Evolutionary conservation across 2,888 invertebrate species (phyloP), one percentile per base, ranked within the genome.

Genomic region (Pachycephus smyrnensis): DNA sequence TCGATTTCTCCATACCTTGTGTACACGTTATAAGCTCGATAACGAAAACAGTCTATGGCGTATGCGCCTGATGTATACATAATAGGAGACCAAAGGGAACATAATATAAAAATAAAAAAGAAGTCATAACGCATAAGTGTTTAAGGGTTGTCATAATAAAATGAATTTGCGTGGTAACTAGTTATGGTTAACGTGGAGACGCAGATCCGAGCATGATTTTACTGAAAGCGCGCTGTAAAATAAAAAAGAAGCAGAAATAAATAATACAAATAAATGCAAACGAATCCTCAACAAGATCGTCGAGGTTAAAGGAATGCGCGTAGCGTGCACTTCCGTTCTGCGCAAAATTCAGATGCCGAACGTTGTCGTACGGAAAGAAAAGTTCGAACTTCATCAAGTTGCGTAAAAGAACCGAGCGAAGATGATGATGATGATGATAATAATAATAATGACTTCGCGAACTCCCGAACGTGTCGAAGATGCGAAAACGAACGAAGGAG

Each of bases 171-270:
- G 55, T 55, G 23, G 23, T 55, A 55, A 55, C 55, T 55, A 55
- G 23, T 55, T 55, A 23, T 55, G 23, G 55, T 55, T 55, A 55
- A 55, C 55, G 15, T 55, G 15, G 23, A 55, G 23, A 6, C 75
- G 69, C 73, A 23, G 36, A 71, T 73, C 33, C 36, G 15, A 32
- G n/a, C 32, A n/a, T 33, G 71, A 55, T 15, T 9, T 81, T 80
- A 85, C 82, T 77, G 82, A 80, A 81, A 80, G 75, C 78, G 80
- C 78, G 85, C 87, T 87, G 87, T 79, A 87, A 87, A 84, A 76
- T 81, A 76, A 85, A 82, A 84, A 81, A 80, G 23, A 55, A 23
- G 23, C 36, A 82, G 12, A 81, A 80, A 77, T 84, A 73, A 80
- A 79, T 77, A 33, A 79, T 77, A 73, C 31, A 74, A 78, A 69